Conservation (phyloP, 2,797 vertebrate species). For the Acipenser ruthenus region DNA sequence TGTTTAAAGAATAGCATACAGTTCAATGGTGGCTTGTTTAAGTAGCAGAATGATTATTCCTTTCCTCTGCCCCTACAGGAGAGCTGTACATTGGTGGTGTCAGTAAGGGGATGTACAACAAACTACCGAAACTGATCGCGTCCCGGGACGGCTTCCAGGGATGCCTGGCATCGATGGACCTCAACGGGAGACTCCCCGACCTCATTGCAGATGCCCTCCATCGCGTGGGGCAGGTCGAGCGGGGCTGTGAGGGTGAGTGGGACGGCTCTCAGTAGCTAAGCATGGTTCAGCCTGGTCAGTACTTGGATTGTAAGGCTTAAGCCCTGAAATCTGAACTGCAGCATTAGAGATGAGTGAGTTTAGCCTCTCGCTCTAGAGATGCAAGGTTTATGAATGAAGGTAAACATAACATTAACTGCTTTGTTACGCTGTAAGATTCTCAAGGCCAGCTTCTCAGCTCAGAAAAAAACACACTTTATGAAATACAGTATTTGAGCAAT, state of each 20-base stretch:
- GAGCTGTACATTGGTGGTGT: conserved; percentile 86
- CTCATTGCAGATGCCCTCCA: conserved; percentile 78
- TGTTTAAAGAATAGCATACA: background rate
- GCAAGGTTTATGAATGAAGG: too few relatives aligned
- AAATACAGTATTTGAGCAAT: too few relatives aligned
- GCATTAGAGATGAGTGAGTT: too few relatives aligned
- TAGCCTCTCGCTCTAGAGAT: too few relatives aligned
- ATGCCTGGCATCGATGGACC: conserved; percentile 83
- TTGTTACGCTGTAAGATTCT: too few relatives aligned
- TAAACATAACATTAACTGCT: too few relatives aligned
- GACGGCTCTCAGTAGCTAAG: too few relatives aligned
- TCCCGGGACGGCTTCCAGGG: conserved; percentile 87
- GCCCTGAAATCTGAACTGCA: too few relatives aligned
- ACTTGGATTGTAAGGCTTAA: too few relatives aligned
- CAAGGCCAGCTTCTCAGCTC: too few relatives aligned
- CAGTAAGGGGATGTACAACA: conserved; percentile 78
- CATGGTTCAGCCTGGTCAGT: too few relatives aligned
- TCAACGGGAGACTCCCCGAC: conserved; percentile 85
- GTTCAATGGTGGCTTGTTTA: background rate
- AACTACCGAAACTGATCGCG: conserved; percentile 80
- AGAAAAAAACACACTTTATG: too few relatives aligned
- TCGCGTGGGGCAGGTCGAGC: conserved; percentile 78
- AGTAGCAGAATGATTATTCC: conserved; percentile 8
- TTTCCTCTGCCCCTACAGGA: conserved; percentile 44
- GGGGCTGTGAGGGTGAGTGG: conserved; percentile 79